A percentile compares a stretch with the other conserved stretches of the same genome.
Evolutionary conservation across 2,113 vertebrate species (phyloP).

Genomic region (Solenodon paradoxus): DNA sequence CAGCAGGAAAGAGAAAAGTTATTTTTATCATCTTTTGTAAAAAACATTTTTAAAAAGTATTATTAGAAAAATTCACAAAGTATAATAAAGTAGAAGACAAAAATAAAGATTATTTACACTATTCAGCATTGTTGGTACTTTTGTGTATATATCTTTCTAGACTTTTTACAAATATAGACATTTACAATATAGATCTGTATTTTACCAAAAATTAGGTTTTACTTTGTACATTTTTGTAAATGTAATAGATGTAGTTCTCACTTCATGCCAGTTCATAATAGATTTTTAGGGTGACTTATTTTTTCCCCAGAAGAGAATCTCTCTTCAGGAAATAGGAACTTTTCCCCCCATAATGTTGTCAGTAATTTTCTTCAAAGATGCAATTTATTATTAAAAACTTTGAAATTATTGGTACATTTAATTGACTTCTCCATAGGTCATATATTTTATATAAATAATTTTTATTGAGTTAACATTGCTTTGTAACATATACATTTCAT

Average conservation of each 20-base stretch:
- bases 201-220: not conserved
- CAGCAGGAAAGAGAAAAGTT: not conserved
- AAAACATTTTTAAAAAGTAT: not conserved
- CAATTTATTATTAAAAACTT: too few relatives aligned
- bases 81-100: not conserved
- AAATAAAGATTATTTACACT: not conserved
- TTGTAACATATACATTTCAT: too few relatives aligned
- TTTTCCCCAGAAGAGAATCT: too few relatives aligned
- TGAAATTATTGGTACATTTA: too few relatives aligned
- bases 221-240: not conserved
- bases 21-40: not conserved
- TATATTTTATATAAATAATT: too few relatives aligned
- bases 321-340: too few relatives aligned
- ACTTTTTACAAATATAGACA: not conserved
- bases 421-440: too few relatives aligned
- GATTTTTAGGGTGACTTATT: too few relatives aligned
- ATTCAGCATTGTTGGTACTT: not conserved
- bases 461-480: too few relatives aligned
- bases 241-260: not conserved
- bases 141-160: not conserved
- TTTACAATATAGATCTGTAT: not conserved
- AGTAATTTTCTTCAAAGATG: too few relatives aligned
- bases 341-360: too few relatives aligned
- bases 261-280: too few relatives aligned
- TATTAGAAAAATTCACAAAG: conserved; percentile 5